Base-by-base conservation (phyloP, 92 coral and sea anemone species). In the Montipora capitata region DNA sequence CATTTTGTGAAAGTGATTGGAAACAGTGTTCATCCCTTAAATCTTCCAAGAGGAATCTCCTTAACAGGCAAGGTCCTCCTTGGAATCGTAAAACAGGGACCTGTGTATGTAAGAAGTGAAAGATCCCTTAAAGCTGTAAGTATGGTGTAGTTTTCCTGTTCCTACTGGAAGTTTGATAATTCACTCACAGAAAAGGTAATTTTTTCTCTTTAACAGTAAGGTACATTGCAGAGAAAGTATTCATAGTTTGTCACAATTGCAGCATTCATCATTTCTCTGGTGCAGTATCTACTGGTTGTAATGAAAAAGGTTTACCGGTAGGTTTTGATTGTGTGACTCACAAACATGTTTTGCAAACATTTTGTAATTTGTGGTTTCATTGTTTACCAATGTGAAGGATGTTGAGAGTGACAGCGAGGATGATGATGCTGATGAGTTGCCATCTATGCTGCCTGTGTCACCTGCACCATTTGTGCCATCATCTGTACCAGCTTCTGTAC, bases 1-100 rank as follows among this genome's bases (percentile, higher is more conserved):
- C 35, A 63, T n/a, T 63, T 63, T 63, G 68, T 63, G 68, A 63
- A 63, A 63, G 68, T 63, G 38, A n/a, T 63, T 4, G 68, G 38
- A 17, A 17, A 17, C 3, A 63, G 68, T 63, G 68, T 63, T 5
- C 68, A 63, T 63, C 68, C 64, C 68, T 15, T 63, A 17, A 63
- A 63, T 63, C 68, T 63, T 63, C 68, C 68, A 63, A 63, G 38
- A 63, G 68, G 68, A 48, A 48, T 48, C 52, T 5, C 52, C 52
- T 48, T 48, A 48, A 48, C 52, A 48, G 52, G 52, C 0, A 48
- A 48, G 10, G 7, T 48, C 6, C 6, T 48, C 7, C 52, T 48
- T 48, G 52, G 52, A 48, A 48, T 48, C 52, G 52, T 48, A 48
- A 48, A 48, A 9, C 52, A 48, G 7, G 7, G 52, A 48, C 7